Evolutionary conservation across 2,113 vertebrate genomes (phyloP), one percentile per base, ranked within the genome.

Genomic region (Onychostoma macrolepis): DNA sequence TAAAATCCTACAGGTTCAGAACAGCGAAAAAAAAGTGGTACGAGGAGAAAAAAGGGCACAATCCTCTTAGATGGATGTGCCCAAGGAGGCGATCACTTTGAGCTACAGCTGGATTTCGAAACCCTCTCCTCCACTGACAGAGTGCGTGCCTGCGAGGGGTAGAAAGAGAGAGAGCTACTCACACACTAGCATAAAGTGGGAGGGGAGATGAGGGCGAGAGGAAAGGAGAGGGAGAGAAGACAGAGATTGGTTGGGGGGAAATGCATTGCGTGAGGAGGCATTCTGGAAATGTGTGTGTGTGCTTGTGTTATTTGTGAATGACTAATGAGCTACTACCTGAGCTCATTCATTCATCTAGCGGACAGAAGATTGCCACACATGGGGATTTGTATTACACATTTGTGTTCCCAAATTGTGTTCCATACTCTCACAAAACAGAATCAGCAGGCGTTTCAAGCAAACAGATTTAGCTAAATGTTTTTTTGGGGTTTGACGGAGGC

Each of bases 51-150:
- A 43, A 80, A 85, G 5, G 13, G 3, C 58, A 53, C 50, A 77
- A 56, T 75, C 30, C 43, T 43, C 33, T 67, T 36, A 56, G 26
- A 45, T 75, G 56, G 53, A 28, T 81, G 71, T 83, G 69, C 79
- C 56, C 53, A 83, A 74, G 50, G 81, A 83, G 82, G 82, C 86
- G 56, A 91, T 84, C 87, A 91, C 88, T n/a, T 76, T 80, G 82
- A 88, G 89, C 87, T 92, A 89, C 91, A 89, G 91, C 92, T 89
- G 89, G 84, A 92, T 91, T 91, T 89, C 63, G 87, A 90, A 89
- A 89, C 87, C 85, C 84, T 83, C 88, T 90, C 81, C 87, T 92
- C 87, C 80, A 74, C 88, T 83, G 87, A 87, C 87, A 88, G 86
- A 89, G 48, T 69, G 87, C 36, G 86, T 75, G 87, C 78, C 87